Conservation (phyloP, 2,797 vertebrate species). For the Argyrosomus regius region DNA sequence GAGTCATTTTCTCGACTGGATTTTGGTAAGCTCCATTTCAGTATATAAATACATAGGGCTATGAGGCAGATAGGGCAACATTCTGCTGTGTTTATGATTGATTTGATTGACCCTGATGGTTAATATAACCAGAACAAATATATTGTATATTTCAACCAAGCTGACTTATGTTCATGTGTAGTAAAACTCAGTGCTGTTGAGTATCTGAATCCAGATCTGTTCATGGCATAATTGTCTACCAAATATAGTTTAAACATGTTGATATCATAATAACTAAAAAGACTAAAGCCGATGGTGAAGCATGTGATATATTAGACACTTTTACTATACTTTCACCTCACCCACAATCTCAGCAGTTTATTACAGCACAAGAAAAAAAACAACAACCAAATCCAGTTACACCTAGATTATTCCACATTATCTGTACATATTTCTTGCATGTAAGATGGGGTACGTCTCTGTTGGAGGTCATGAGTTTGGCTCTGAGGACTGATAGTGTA, state of each 20-base stretch:
- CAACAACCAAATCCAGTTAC: not conserved
- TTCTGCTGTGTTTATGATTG: not conserved
- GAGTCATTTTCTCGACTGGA: not conserved
- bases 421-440: constrained; percentile 36
- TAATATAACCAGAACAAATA: no score
- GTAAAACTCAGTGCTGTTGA: not conserved
- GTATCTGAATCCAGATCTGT: not conserved
- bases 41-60: no score
- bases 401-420: not conserved
- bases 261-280: no score
- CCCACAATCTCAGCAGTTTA: not conserved
- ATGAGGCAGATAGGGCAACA: not conserved
- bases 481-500: constrained; percentile 69
- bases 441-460: not conserved
- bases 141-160: no score
- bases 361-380: constrained; percentile 15
- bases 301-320: no score
- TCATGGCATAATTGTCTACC: not conserved
- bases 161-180: not conserved
- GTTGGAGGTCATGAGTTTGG: constrained; percentile 42
- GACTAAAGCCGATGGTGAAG: not conserved
- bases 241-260: no score
- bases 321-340: not conserved
- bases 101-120: no score
- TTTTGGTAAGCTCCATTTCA: not conserved